phyloP scores from a whole-genome alignment of 2,888 invertebrate genomes.

The Heliconius sara region DNA sequence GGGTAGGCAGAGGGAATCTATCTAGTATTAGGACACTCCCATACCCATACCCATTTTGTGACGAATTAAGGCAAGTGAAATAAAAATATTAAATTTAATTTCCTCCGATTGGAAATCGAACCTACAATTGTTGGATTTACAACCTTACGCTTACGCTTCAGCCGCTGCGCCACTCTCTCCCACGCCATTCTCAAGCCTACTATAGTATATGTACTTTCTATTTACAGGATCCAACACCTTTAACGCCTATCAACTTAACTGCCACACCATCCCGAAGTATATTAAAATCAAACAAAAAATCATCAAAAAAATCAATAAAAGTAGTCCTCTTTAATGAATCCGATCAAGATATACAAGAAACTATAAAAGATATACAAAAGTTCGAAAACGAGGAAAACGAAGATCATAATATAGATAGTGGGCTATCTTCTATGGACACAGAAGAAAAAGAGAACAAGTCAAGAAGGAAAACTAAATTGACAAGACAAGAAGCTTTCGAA shows the following conservation, averaged over 20 bases:
- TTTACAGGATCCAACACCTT: conserved; percentile 56
- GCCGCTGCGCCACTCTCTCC: no score
- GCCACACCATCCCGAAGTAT: conserved; percentile 75
- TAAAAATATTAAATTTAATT: no score
- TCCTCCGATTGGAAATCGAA: background rate
- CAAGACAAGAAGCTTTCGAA: conserved; percentile 61
- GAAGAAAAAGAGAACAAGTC: conserved; percentile 58
- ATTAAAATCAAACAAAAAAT: conserved; percentile 61
- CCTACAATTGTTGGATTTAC: background rate
- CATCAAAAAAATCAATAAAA: conserved; percentile 66
- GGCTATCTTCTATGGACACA: conserved; percentile 52
- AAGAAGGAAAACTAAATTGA: conserved; percentile 54
- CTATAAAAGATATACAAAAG: conserved; percentile 19
- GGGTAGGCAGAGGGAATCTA: background rate
- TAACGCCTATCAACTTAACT: conserved; percentile 57
- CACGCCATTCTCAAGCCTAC: no score
- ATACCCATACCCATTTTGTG: background rate
- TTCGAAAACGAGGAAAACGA: background rate
- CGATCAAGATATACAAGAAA: conserved; percentile 47
- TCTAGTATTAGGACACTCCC: background rate
- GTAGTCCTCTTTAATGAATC: conserved; percentile 66
- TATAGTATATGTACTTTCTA: conserved; percentile 6
- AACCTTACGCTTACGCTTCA: background rate
- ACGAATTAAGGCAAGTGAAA: background rate
- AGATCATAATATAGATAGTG: conserved; percentile 46